A percentile compares a stretch with the other conserved stretches of the same genome.
phyloP scores from a whole-genome alignment of 2,888 invertebrate species.

The Himalopsyche anomala region DNA sequence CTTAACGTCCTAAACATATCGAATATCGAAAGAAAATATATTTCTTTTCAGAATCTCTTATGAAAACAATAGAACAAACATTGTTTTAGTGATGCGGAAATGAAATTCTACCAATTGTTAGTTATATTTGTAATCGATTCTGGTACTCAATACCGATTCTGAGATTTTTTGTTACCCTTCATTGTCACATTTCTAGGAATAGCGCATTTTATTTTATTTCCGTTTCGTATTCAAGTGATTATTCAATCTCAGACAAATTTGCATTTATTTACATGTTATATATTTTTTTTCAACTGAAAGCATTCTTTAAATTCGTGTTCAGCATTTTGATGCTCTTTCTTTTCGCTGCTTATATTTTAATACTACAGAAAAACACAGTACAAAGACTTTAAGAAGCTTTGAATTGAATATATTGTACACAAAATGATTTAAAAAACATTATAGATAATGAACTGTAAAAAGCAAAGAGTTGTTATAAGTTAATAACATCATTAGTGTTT shows the following conservation, averaged over 20 bases:
- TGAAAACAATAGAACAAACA: no score
- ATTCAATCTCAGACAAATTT: conserved; percentile 37
- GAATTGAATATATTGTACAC: neutral
- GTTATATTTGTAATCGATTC: no score
- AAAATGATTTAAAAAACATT: no score
- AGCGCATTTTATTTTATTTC: neutral
- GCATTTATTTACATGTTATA: conserved; percentile 45
- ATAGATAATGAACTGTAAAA: no score
- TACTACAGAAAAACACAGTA: neutral
- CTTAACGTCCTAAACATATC: no score
- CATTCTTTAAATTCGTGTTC: conserved; percentile 1
- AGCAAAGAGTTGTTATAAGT: no score
- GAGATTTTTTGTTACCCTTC: neutral
- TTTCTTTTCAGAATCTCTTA: no score
- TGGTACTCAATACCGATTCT: neutral
- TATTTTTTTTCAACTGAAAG: neutral
- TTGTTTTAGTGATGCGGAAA: no score
- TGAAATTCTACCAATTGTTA: no score
- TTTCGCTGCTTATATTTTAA: neutral
- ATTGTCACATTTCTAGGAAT: neutral
- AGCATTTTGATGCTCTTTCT: neutral
- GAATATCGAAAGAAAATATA: no score
- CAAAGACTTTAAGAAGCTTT: neutral
- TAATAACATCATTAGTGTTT: no score
- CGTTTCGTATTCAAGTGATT: neutral